Conservation (phyloP, 1,140 invertebrate species). For the Helicoverpa armigera region DNA sequence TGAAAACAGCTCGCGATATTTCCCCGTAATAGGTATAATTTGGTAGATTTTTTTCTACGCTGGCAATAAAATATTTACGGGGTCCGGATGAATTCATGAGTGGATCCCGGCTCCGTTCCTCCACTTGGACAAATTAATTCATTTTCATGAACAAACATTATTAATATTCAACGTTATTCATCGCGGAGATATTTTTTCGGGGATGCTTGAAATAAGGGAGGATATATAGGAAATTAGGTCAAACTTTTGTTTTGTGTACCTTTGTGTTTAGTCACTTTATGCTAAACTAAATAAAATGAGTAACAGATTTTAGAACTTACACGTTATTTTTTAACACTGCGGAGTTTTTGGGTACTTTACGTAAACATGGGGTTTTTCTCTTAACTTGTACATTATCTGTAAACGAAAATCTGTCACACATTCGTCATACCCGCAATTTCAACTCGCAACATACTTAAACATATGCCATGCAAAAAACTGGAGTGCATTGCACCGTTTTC, state of each 20-base stretch:
- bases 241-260: neutral
- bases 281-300: too few species aligned
- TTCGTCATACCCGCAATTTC: too few species aligned
- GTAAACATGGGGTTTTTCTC: too few species aligned
- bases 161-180: constrained; percentile 66
- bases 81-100: constrained; percentile 76
- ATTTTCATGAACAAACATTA: constrained; percentile 76
- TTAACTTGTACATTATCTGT: too few species aligned
- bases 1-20: constrained; percentile 83
- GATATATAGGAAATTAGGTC: constrained; percentile 4
- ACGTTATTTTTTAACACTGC: too few species aligned
- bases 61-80: constrained; percentile 85
- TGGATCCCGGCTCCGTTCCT: constrained; percentile 71
- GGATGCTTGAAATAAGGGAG: constrained; percentile 1
- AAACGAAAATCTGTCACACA: too few species aligned
- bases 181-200: constrained; percentile 47
- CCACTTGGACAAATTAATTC: constrained; percentile 77
- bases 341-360: too few species aligned
- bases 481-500: constrained; percentile 69
- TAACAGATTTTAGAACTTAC: too few species aligned
- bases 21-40: constrained; percentile 70
- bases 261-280: too few species aligned
- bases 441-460: neutral
- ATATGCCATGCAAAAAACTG: constrained; percentile 65
- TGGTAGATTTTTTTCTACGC: constrained; percentile 77